Conservation (phyloP, 2,797 vertebrate genomes). For the Tadarida brasiliensis region DNA sequence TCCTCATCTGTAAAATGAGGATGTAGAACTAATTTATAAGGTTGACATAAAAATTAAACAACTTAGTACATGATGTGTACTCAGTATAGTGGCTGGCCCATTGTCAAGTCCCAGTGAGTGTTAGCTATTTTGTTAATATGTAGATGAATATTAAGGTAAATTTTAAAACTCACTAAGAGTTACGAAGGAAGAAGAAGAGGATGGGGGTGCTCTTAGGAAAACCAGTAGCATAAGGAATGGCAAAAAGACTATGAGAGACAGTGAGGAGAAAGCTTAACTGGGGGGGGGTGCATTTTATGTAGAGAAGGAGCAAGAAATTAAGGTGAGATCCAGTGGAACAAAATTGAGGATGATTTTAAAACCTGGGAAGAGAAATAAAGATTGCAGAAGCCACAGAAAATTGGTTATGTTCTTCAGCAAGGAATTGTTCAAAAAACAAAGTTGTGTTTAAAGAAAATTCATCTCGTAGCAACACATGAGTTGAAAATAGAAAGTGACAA, state of each 20-base stretch:
- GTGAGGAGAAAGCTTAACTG: no score
- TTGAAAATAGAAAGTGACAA: slow-evolving; percentile 63
- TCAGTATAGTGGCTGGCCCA: not conserved
- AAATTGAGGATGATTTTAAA: not conserved
- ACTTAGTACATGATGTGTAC: not conserved
- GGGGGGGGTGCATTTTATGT: not conserved
- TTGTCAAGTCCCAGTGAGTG: not conserved
- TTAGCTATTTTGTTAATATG: not conserved
- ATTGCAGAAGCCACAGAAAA: not conserved
- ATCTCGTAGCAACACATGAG: slow-evolving; percentile 38
- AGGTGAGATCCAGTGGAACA: not conserved
- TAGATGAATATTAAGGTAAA: not conserved
- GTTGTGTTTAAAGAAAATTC: slow-evolving; percentile 33
- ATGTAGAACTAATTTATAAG: not conserved
- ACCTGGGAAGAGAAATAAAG: not conserved
- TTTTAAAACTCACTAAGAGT: not conserved
- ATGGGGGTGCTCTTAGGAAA: not conserved
- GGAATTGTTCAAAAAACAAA: slow-evolving; percentile 22
- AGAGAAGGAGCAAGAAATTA: not conserved
- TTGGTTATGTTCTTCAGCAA: not conserved
- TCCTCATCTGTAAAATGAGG: not conserved
- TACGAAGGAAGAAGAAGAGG: not conserved
- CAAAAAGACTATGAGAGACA: not conserved
- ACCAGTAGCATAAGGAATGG: not conserved
- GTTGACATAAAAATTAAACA: not conserved